Percentiles rank a stretch among this genome's conserved stretches.
Conservation (phyloP, 2,797 vertebrate genomes). For the Melanotaenia maccullochi region DNA sequence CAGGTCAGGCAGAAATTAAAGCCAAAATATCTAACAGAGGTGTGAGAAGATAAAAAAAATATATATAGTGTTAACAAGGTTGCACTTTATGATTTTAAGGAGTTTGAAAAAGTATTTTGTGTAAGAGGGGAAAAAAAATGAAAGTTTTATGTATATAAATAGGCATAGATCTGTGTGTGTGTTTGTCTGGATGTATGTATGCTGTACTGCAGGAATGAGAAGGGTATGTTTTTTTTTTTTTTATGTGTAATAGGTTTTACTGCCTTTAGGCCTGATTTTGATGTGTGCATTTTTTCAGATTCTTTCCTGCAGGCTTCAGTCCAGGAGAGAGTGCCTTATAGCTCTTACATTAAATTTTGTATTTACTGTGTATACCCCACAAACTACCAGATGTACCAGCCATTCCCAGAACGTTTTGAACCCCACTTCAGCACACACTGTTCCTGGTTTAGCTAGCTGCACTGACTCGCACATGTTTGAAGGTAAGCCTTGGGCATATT, state of each 20-base stretch:
- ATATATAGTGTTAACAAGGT: slow-evolving; percentile 63
- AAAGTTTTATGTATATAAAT: slow-evolving; percentile 29
- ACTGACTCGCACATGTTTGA: slow-evolving; percentile 50
- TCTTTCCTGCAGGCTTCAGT: slow-evolving; percentile 37
- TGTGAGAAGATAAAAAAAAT: slow-evolving; percentile 22
- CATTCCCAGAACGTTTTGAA: slow-evolving; percentile 29
- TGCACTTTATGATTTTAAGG: slow-evolving; percentile 80
- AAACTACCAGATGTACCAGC: slow-evolving; percentile 33
- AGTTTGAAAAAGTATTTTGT: slow-evolving; percentile 35
- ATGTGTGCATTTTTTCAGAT: slow-evolving; percentile 28
- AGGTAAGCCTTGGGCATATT: slow-evolving; percentile 41
- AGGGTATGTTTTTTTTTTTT: slow-evolving; percentile 35
- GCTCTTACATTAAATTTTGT: slow-evolving; percentile 19
- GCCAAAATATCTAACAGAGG: slow-evolving; percentile 8
- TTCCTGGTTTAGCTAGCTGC: slow-evolving; percentile 22
- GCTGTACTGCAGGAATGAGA: slow-evolving; percentile 18
- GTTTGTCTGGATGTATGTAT: slow-evolving; percentile 32
- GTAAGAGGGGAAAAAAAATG: slow-evolving; percentile 11
- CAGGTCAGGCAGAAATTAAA: slow-evolving; percentile 11
- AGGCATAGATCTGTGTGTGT: slow-evolving; percentile 17
- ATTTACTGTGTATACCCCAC: slow-evolving; percentile 28
- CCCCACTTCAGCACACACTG: slow-evolving; percentile 17
- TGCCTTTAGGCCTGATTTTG: slow-evolving; percentile 45
- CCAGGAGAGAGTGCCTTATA: slow-evolving; percentile 71
- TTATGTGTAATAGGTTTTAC: slow-evolving; percentile 46